Base-by-base conservation (phyloP, 2,888 invertebrate genomes). In the Linyphia triangularis region DNA sequence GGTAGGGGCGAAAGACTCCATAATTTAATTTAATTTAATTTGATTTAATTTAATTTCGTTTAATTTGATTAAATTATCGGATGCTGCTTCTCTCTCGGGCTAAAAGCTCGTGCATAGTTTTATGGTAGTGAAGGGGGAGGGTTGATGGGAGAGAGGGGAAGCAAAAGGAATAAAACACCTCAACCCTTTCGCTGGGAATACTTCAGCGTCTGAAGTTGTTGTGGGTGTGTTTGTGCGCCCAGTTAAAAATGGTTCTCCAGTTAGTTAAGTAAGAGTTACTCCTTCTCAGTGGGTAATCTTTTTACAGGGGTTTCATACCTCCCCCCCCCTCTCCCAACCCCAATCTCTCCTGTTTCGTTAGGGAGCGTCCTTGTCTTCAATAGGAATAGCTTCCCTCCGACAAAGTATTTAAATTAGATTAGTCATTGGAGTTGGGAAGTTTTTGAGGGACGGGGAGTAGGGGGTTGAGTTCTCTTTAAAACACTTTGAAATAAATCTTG, bases 21-120 rank as follows among this genome's bases (percentile, higher is more conserved):
- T 89, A 89, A 89, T 89, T 89, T 89, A 89, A 89, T 89, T 89
- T 89, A 89, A 89, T 89, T 89, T 89, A 89, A 89, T 89, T 89
- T 89, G 89, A 89, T 89, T 89, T 89, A 89, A 89, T 89, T 89
- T 89, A 89, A 89, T 89, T 89, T 79, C 89, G 84, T 89, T 89
- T 89, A 89, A 89, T 89, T 89, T 89, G 89, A 89, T 89, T 89
- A 89, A 89, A 89, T 89, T 89, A 89, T 83, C 89, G 84, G 72
- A 81, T 85, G 85, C 78, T 77, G 72, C 65, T 30, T 57, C 33
- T 67, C 67, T 33, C 33, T 30, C 43, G 43, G 78, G 43, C 77
- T 78, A 78, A 77, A 69, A 78, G 78, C 77, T 59, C 61, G 59
- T 28, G 59, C 79, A 79, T 40, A 75, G 75, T 73, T 88, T 88